phyloP scores from a whole-genome alignment of 2,888 invertebrate genomes.

The Sinohyriopsis cumingii region DNA sequence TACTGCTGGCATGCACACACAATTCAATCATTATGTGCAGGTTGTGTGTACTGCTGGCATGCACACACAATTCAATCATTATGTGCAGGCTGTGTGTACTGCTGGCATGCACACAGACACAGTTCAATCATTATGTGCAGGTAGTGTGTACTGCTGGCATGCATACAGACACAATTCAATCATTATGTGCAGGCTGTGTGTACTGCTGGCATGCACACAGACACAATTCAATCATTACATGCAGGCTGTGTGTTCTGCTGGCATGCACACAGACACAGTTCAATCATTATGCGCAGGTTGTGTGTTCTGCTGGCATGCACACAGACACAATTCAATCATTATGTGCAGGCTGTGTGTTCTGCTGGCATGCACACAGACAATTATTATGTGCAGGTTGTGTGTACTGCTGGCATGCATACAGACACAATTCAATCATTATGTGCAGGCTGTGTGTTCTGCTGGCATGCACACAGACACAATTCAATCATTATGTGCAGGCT shows the following conservation, averaged over 20 bases:
- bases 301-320: not conserved
- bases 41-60: not conserved
- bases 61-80: conserved; percentile 7
- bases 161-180: conserved; percentile 9
- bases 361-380: conserved; percentile 2
- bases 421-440: conserved; percentile 5
- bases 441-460: too few species aligned
- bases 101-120: conserved; percentile 2
- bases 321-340: conserved; percentile 3
- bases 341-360: not conserved
- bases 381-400: too few species aligned
- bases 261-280: conserved; percentile 7
- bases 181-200: not conserved
- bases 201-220: conserved; percentile 1
- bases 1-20: conserved; percentile 1
- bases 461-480: conserved; percentile 5
- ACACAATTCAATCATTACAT: conserved; percentile 6
- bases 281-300: too few species aligned
- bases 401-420: not conserved
- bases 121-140: conserved; percentile 6
- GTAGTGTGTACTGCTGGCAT: not conserved
- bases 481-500: conserved; percentile 5
- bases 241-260: too few species aligned
- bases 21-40: conserved; percentile 6
- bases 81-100: not conserved